Evolutionary conservation across 2,797 vertebrate species (phyloP).

Genomic region (Acipenser ruthenus): DNA sequence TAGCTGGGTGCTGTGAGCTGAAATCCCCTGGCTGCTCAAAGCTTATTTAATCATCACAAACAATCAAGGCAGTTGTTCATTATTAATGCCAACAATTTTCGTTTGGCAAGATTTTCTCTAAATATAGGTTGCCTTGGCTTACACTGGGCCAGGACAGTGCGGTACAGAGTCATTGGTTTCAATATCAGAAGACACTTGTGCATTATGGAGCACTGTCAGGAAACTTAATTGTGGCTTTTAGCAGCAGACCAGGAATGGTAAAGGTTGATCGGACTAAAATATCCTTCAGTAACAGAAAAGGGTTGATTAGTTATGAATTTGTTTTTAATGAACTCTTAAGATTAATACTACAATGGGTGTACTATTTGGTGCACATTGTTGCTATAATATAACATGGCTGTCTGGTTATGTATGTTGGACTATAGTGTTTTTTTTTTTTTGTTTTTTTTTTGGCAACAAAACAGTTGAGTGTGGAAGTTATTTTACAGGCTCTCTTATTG

Average conservation of each 20-base stretch:
- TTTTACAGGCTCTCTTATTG: too few species aligned
- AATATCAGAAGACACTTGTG: slow-evolving; percentile 1
- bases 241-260: background rate
- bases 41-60: slow-evolving; percentile 28
- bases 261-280: background rate
- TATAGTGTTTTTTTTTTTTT: too few species aligned
- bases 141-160: slow-evolving; percentile 4
- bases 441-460: too few species aligned
- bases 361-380: too few species aligned
- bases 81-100: slow-evolving; percentile 29
- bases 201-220: slow-evolving; percentile 3
- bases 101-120: slow-evolving; percentile 26
- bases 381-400: too few species aligned
- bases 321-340: too few species aligned
- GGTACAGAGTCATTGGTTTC: slow-evolving; percentile 5
- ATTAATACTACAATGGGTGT: too few species aligned
- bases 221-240: background rate
- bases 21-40: slow-evolving; percentile 24
- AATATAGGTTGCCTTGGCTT: slow-evolving; percentile 26
- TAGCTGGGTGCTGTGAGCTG: slow-evolving; percentile 23
- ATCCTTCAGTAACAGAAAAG: background rate
- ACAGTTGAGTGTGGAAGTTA: too few species aligned
- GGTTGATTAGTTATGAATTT: too few species aligned
- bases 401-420: too few species aligned
- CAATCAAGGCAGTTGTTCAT: slow-evolving; percentile 27